Conservation (phyloP, 2,888 invertebrate genomes). For the Lampropteryx suffumata region DNA sequence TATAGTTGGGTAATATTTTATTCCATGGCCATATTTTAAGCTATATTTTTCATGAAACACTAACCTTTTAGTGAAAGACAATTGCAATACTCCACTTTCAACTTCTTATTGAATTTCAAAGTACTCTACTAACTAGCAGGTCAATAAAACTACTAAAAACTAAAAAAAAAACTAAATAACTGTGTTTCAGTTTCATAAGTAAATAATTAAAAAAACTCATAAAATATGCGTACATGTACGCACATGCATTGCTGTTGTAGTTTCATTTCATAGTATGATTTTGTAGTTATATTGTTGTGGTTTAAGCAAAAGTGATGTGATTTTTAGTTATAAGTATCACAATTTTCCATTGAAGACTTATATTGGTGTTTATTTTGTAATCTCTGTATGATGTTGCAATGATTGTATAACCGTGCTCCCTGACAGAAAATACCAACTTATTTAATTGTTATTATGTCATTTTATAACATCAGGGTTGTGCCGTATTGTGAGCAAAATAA, state of each 20-base stretch:
- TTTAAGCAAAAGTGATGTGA: slow-evolving; percentile 52
- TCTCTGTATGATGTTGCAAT: slow-evolving; percentile 9
- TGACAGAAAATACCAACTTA: neutral
- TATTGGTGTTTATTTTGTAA: slow-evolving; percentile 24
- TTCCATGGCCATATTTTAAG: slow-evolving; percentile 6
- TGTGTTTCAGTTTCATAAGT: no score
- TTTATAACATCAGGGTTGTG: no score
- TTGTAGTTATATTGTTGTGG: slow-evolving; percentile 35
- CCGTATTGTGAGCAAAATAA: slow-evolving; percentile 12
- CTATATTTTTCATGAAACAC: no score
- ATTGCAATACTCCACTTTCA: no score
- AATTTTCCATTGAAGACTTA: slow-evolving; percentile 28
- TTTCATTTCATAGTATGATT: slow-evolving; percentile 21
- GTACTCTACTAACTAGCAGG: no score
- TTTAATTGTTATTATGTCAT: no score
- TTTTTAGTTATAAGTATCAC: slow-evolving; percentile 49
- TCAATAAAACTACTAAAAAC: no score
- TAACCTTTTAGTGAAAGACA: no score
- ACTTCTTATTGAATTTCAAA: no score
- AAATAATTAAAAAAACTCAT: no score
- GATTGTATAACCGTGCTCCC: neutral
- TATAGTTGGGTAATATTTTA: neutral
- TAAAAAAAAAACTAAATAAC: no score
- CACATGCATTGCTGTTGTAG: neutral
- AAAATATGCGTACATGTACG: no score